phyloP scores from a whole-genome alignment of 1,140 invertebrate species.

The Bombyx mandarina region DNA sequence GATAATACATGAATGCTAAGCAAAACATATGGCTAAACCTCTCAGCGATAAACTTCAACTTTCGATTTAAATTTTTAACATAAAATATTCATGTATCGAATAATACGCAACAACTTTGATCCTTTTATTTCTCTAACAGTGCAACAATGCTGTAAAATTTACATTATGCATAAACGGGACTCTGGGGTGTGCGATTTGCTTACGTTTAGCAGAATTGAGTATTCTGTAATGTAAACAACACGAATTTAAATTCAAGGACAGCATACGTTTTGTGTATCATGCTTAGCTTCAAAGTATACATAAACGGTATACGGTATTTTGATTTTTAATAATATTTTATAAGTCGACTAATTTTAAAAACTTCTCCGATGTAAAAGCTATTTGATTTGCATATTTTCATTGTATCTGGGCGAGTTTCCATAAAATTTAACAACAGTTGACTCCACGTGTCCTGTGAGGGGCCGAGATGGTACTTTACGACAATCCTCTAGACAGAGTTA shows the following conservation, averaged over 20 bases:
- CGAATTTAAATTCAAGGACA: slow-evolving; percentile 34
- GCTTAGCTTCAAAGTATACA: background rate
- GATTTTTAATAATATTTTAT: background rate
- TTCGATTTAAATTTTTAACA: slow-evolving; percentile 5
- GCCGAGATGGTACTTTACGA: slow-evolving; percentile 59
- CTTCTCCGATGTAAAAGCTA: slow-evolving; percentile 9
- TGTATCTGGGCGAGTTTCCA: slow-evolving; percentile 46
- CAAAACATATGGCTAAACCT: too few relatives aligned
- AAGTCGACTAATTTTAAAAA: slow-evolving; percentile 31
- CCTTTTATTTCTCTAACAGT: slow-evolving; percentile 15
- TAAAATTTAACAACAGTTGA: slow-evolving; percentile 59
- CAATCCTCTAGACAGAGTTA: slow-evolving; percentile 56
- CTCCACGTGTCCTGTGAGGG: slow-evolving; percentile 46
- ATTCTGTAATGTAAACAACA: slow-evolving; percentile 25
- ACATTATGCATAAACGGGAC: slow-evolving; percentile 16
- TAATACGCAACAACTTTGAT: slow-evolving; percentile 9
- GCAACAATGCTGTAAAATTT: slow-evolving; percentile 18
- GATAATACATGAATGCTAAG: too few relatives aligned
- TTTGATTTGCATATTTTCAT: slow-evolving; percentile 56
- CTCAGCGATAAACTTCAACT: background rate
- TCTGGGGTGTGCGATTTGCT: slow-evolving; percentile 18
- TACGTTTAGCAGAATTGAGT: slow-evolving; percentile 33
- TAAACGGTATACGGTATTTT: background rate
- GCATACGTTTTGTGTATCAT: slow-evolving; percentile 5
- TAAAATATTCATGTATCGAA: slow-evolving; percentile 11